Evolutionary conservation across 2,797 vertebrate genomes (phyloP), one percentile per base, ranked within the genome.

Genomic region (Chrosomus eos): DNA sequence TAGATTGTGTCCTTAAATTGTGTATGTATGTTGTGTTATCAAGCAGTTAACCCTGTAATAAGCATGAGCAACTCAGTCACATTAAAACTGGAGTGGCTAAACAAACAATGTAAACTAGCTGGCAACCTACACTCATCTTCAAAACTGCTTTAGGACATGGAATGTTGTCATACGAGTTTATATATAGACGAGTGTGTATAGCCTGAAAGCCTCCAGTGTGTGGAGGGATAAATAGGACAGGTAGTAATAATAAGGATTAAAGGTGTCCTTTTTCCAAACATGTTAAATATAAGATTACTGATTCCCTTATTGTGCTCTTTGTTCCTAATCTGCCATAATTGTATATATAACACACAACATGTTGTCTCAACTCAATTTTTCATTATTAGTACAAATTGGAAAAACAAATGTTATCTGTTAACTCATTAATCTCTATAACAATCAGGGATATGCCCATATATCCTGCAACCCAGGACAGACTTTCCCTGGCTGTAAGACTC

Each of bases 101-200:
- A 83, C 48, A 58, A 55, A 40, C 40, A 77, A 83, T 40, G 1
- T 43, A 64, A 73, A 43, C 18, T 33, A 51, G 19, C 48, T 68
- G 43, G 26, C 43, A 55, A 51, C 31, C 31, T 48, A 45, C 38
- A 45, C 31, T 53, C 26, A 2, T 58, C 14, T 58, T 77, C 28
- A 80, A 58, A 73, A 51, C 16, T 80, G 83, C 67, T 80, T 80
- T 7, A 53, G 55, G 67, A 73, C 38, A 51, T 21, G 31, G 38
- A 73, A 73, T 40, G 43, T 80, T 53, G 58, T 28, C 67, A 51
- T 66, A 1, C 68, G 1, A 73, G 76, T 85, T 73, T 81, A 43
- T n/a, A 64, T 45, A 64, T 60, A 64, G 18, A 79, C n/a, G 10
- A 26, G 5, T 70, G 40, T 53, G 60, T 76, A 14, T 64, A 64